phyloP scores from a whole-genome alignment of 2,888 invertebrate species.

The Parnassius smintheus region DNA sequence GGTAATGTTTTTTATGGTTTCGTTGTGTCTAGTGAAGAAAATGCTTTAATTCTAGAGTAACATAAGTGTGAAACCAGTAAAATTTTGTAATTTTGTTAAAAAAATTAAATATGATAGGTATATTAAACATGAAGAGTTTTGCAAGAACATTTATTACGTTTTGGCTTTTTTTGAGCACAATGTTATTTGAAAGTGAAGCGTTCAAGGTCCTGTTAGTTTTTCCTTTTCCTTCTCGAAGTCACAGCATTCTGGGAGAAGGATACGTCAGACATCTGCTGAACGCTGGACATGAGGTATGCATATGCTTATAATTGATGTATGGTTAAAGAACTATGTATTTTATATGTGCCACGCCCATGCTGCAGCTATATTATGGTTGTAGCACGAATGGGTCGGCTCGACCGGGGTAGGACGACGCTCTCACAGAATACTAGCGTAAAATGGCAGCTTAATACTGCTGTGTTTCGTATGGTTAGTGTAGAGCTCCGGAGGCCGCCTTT shows the following conservation, averaged over 20 bases:
- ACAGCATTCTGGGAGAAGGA: constrained; percentile 48
- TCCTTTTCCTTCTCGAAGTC: constrained; percentile 48
- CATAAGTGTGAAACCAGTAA: no score
- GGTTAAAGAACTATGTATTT: no score
- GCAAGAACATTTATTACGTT: not conserved
- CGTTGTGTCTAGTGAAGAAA: not conserved
- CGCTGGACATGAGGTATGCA: constrained; percentile 53
- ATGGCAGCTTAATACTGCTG: no score
- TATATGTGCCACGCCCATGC: no score
- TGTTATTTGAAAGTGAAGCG: constrained; percentile 29
- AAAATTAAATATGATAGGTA: not conserved
- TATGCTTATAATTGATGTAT: no score
- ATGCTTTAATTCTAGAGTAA: not conserved
- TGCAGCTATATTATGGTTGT: no score
- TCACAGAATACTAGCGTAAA: no score
- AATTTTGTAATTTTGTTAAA: not conserved
- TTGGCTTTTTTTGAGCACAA: not conserved
- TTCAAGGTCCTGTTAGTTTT: constrained; percentile 46
- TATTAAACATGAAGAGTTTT: not conserved
- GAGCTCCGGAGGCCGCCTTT: no score
- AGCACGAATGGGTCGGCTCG: no score
- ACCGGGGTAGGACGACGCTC: no score
- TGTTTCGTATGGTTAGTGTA: no score
- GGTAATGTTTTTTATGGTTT: no score
- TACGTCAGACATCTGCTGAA: constrained; percentile 42